A percentile compares a stretch with the other conserved stretches of the same genome.
Evolutionary conservation across 2,113 vertebrate species (phyloP).

Genomic region (Riparia riparia): DNA sequence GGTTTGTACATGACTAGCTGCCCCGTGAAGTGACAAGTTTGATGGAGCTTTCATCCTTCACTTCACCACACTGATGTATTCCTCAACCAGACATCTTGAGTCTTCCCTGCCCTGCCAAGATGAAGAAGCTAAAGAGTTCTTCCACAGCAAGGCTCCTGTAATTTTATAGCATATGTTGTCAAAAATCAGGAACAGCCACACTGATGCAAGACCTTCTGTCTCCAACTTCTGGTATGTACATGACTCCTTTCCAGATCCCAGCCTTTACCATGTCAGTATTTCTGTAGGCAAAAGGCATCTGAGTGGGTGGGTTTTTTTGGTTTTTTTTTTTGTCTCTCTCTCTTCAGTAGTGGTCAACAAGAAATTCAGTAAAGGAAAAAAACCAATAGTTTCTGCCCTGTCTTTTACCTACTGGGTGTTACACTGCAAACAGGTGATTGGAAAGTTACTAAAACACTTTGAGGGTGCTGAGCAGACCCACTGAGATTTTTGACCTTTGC

Average conservation of each 20-base stretch:
- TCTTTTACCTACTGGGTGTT: neutral
- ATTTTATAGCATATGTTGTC: neutral
- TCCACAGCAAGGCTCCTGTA: neutral
- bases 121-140: neutral
- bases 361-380: neutral
- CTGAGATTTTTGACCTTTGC: neutral
- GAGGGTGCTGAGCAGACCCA: neutral
- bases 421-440: neutral
- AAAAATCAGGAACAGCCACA: neutral
- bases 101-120: neutral
- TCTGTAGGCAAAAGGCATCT: neutral
- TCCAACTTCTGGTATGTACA: neutral
- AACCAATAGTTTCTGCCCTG: fast-evolving
- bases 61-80: neutral
- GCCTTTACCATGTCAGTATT: neutral
- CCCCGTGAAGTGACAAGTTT: neutral
- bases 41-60: neutral
- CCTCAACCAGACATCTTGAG: neutral
- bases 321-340: neutral
- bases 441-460: neutral
- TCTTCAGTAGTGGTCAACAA: neutral
- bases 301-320: too few species aligned
- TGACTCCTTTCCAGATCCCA: neutral
- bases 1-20: neutral
- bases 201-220: neutral